Percentiles rank a stretch among this genome's conserved stretches.
Conservation (phyloP, 2,113 vertebrate genomes). For the Plecotus auritus region DNA sequence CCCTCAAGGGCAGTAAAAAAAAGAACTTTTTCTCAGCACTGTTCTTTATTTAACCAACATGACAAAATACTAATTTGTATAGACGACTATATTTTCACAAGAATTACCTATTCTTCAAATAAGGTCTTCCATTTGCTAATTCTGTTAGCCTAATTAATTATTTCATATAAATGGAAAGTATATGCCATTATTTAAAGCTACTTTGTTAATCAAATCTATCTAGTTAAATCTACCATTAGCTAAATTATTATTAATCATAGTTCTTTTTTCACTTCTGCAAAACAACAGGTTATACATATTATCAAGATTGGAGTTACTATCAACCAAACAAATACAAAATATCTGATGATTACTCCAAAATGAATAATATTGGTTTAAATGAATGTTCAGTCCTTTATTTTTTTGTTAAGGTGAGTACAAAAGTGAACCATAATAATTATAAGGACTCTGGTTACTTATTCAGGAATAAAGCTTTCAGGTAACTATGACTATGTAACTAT, state of each 20-base stretch:
- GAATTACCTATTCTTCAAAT: conserved; percentile 4
- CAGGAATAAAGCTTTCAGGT: conserved; percentile 13
- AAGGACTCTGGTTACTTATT: neutral
- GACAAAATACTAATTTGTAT: conserved; percentile 12
- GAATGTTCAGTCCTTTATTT: neutral
- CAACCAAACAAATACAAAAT: conserved; percentile 31
- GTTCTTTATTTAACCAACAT: neutral
- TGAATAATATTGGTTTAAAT: neutral
- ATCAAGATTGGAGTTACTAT: neutral
- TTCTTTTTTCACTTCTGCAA: conserved; percentile 3
- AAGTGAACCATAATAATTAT: neutral
- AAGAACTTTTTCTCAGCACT: neutral
- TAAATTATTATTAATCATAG: neutral
- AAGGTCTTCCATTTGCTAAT: conserved; percentile 16
- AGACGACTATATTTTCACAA: conserved; percentile 28
- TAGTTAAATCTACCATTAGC: neutral
- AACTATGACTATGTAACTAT: neutral
- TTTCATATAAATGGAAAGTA: neutral
- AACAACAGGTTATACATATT: neutral
- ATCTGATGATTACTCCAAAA: neutral
- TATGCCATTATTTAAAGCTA: neutral
- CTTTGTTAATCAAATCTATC: neutral
- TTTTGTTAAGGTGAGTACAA: neutral
- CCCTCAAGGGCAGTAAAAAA: neutral
- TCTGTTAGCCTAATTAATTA: conserved; percentile 18